Percentiles rank a stretch among this genome's conserved stretches.
Conservation (phyloP, 1,140 invertebrate species). For the Melanaphis sacchari region DNA sequence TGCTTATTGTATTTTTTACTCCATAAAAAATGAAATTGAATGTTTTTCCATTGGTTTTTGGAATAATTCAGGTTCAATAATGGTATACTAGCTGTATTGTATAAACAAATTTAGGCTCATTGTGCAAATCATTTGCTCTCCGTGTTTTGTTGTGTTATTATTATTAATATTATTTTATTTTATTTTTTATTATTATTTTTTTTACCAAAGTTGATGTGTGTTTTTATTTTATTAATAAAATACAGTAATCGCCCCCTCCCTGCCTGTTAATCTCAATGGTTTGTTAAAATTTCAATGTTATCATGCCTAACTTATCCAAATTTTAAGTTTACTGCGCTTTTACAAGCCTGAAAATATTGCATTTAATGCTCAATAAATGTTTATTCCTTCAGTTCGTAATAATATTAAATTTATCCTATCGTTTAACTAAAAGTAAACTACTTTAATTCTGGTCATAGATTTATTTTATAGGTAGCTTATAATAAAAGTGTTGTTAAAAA, state of each 20-base stretch:
- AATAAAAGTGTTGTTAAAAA: conserved; percentile 34
- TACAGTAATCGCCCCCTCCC: conserved; percentile 30
- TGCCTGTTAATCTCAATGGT: conserved; percentile 29
- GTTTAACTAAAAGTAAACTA: conserved; percentile 55
- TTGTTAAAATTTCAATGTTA: conserved; percentile 34
- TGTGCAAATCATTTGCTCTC: conserved; percentile 47
- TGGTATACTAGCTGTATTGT: conserved; percentile 46
- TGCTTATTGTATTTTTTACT: conserved; percentile 55
- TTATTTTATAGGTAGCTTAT: conserved; percentile 53
- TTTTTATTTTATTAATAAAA: conserved; percentile 52
- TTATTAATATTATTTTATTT: conserved; percentile 30
- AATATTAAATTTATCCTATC: conserved; percentile 34
- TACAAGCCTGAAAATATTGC: conserved; percentile 42
- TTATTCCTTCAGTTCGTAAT: conserved; percentile 53
- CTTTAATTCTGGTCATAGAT: conserved; percentile 57
- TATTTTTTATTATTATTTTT: conserved; percentile 22
- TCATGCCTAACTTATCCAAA: conserved; percentile 41
- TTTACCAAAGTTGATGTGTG: conserved; percentile 47
- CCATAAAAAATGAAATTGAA: conserved; percentile 20
- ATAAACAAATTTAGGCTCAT: conserved; percentile 40
- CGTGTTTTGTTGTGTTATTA: conserved; percentile 43
- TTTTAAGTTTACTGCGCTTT: conserved; percentile 50
- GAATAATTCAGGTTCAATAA: conserved; percentile 43
- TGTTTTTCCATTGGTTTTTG: background rate
- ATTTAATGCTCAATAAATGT: conserved; percentile 56